Conservation (phyloP, 2,888 invertebrate genomes). For the Sphaerophoria taeniata region DNA sequence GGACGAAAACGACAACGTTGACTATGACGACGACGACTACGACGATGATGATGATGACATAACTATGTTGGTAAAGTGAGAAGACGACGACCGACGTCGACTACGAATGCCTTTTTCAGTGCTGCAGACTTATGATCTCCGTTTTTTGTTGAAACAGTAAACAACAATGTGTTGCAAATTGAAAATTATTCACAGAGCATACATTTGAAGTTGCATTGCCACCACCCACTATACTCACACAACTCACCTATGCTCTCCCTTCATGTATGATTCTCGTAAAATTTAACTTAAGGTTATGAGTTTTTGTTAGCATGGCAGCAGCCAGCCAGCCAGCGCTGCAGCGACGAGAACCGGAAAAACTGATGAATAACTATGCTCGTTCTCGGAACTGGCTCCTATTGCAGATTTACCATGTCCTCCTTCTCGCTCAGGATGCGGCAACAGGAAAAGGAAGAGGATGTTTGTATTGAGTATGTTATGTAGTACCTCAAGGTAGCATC, state of each 20-base stretch:
- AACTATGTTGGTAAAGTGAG: neutral
- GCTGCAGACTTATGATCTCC: conserved; percentile 34
- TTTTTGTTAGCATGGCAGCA: conserved; percentile 22
- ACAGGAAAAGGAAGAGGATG: neutral
- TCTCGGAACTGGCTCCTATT: conserved; percentile 20
- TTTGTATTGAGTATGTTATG: neutral
- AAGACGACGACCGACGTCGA: conserved; percentile 35
- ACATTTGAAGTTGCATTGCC: neutral
- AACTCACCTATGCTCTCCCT: neutral
- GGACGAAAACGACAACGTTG: neutral
- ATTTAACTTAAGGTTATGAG: conserved; percentile 65
- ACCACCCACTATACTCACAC: neutral
- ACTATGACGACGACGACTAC: conserved; percentile 13
- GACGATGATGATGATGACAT: conserved; percentile 20
- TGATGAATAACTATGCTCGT: conserved; percentile 51
- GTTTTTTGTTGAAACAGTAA: conserved; percentile 58
- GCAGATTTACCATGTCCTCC: neutral
- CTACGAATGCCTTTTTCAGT: conserved; percentile 43
- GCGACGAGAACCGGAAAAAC: conserved; percentile 32
- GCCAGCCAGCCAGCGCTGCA: conserved; percentile 13
- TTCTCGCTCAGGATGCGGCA: neutral
- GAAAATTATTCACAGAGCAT: conserved; percentile 62
- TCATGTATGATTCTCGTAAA: conserved; percentile 53
- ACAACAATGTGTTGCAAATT: conserved; percentile 72
- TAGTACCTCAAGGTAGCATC: neutral